Percentiles rank a stretch among this genome's conserved stretches.
phyloP scores from a whole-genome alignment of 2,797 vertebrate species.

The Trachurus trachurus region DNA sequence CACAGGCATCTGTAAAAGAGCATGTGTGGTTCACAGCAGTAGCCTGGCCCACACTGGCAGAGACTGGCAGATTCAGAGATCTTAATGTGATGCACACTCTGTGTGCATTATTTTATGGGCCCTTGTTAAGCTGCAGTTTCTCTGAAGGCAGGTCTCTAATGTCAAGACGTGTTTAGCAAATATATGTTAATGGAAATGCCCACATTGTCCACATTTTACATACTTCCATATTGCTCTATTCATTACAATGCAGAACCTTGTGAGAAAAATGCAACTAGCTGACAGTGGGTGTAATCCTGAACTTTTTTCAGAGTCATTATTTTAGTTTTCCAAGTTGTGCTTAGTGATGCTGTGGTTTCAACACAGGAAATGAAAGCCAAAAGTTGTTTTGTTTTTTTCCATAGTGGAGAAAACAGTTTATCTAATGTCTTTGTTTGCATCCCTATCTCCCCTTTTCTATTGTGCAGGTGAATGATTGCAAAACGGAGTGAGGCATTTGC shows the following conservation, averaged over 20 bases:
- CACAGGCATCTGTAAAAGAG: constrained; percentile 77
- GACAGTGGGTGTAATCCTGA: constrained; percentile 11
- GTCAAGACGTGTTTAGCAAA: constrained; percentile 55
- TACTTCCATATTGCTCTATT: constrained; percentile 15
- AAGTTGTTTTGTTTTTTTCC: not conserved
- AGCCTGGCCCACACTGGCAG: constrained; percentile 52
- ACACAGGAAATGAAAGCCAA: constrained; percentile 10
- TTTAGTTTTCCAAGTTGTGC: constrained; percentile 6
- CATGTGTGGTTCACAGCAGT: constrained; percentile 70
- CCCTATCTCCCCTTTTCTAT: constrained; percentile 11
- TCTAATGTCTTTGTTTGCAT: constrained; percentile 7
- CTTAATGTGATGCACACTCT: constrained; percentile 51
- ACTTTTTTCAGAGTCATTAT: constrained; percentile 16
- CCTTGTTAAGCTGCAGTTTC: constrained; percentile 57
- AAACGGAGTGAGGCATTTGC: constrained; percentile 75
- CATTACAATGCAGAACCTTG: not conserved
- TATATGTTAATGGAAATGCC: constrained; percentile 29
- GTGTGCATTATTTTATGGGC: constrained; percentile 29
- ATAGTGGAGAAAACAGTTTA: not conserved
- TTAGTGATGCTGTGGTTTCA: constrained; percentile 4
- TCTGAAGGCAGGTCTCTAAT: constrained; percentile 36
- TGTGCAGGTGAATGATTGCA: constrained; percentile 85
- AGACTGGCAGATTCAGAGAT: constrained; percentile 50
- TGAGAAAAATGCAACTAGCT: constrained; percentile 11
- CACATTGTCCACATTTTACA: constrained; percentile 6